Conservation (phyloP, 2,113 vertebrate genomes). For the Spea multiplicata region DNA sequence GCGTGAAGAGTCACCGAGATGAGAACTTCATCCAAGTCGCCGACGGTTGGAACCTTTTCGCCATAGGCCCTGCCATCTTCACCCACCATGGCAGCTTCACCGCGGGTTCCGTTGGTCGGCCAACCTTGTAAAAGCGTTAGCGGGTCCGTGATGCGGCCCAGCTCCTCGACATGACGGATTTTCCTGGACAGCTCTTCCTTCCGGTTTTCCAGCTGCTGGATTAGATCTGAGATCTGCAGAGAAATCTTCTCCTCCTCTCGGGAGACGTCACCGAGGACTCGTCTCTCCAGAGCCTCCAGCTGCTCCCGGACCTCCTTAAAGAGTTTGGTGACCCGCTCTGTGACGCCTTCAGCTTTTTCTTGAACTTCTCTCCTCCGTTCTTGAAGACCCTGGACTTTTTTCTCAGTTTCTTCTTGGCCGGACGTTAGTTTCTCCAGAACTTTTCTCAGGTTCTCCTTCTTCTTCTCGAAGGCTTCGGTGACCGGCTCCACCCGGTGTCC, state of each 20-base stretch:
- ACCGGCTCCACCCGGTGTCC: conserved; percentile 52
- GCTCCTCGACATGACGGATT: neutral
- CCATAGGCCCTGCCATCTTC: neutral
- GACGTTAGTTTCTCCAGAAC: conserved; percentile 20
- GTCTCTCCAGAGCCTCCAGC: conserved; percentile 13
- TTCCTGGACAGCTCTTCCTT: conserved; percentile 25
- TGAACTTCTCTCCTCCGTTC: conserved; percentile 1
- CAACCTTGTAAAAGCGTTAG: conserved; percentile 3
- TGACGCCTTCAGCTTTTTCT: neutral
- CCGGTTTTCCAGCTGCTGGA: conserved; percentile 22
- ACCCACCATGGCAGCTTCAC: neutral
- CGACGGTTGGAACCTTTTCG: neutral
- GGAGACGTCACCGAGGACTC: conserved; percentile 14
- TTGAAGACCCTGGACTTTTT: conserved; percentile 17
- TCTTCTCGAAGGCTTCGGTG: conserved; percentile 26
- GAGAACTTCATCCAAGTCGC: conserved; percentile 13
- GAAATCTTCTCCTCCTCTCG: conserved; percentile 13
- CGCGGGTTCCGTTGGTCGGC: neutral
- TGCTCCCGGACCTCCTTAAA: conserved; percentile 21
- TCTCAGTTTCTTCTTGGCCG: neutral
- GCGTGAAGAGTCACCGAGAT: neutral
- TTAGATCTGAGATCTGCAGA: conserved; percentile 14
- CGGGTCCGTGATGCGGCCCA: conserved; percentile 1
- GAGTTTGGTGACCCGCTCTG: neutral
- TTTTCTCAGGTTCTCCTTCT: conserved; percentile 29